Evolutionary conservation across 2,113 vertebrate species (phyloP), one percentile per base, ranked within the genome.

Genomic region (Microtus montanus): DNA sequence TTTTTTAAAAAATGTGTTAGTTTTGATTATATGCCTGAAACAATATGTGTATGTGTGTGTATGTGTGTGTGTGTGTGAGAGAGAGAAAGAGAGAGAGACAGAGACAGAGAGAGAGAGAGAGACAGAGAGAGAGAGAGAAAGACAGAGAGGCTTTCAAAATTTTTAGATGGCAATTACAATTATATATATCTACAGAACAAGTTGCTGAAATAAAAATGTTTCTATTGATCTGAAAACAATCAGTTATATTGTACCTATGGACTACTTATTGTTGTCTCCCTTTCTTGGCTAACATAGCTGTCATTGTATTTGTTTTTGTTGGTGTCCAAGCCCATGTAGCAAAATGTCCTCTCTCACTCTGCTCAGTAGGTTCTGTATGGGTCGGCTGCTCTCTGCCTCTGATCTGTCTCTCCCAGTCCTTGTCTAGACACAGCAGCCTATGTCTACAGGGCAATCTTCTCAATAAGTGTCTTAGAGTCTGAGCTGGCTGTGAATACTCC

Each of bases 161-260:
- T 89, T 33, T 91, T 92, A 63, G 71, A 84, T 94, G 86, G 30
- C 88, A 97, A 68, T 96, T 86, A 88, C 38, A 89, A 78, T 96
- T 78, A 88, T 33, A 94, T 82, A 94, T 89, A 94, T 90, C 77
- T 96, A 58, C 44, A 78, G 77, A 89, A 95, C 77, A 78, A 89
- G 74, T 92, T 94, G 30, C 22, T 96, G 85, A 93, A 94, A 94
- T 33, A 89, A 90, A 96, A 88, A 80, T 82, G 64, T 96, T 96
- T 94, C 71, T 87, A 41, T 96, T 90, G 91, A 97, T 84, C 77
- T 64, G 68, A 95, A 97, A 77, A 74, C 63, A 88, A 82, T 93
- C 61, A 70, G 35, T 93, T 74, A 68, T 89, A 91, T 79, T 24
- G 6, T 73, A 83, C 77, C 88, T 83, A 12, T 94, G 87, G 86